Evolutionary conservation across 2,797 vertebrate genomes (phyloP).

Genomic region (Sparus aurata): DNA sequence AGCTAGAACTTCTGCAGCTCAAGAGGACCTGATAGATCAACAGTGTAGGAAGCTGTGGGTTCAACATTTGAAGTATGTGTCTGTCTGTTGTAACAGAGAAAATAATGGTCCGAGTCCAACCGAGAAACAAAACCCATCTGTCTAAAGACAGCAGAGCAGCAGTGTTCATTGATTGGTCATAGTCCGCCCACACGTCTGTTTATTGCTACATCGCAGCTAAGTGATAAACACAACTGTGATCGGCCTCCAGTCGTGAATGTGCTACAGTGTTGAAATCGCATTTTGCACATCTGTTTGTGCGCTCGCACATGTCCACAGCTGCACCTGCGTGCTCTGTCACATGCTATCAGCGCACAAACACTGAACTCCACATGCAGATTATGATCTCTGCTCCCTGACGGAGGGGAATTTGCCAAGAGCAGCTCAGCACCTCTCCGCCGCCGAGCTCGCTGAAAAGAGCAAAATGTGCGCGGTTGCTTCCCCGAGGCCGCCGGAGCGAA

Average conservation of each 20-base stretch:
- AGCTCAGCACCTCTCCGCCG: slow-evolving; percentile 12
- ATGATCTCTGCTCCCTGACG: slow-evolving; percentile 45
- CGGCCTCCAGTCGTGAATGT: background rate
- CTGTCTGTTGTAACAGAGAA: background rate
- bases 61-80: background rate
- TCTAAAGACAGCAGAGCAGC: background rate
- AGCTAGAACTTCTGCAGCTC: background rate
- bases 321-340: slow-evolving; percentile 51
- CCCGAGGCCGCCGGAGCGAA: slow-evolving; percentile 40
- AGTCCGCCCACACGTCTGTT: background rate
- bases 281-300: slow-evolving; percentile 36
- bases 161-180: slow-evolving; percentile 12
- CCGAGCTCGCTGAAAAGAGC: slow-evolving; percentile 19
- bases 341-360: slow-evolving; percentile 16
- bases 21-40: background rate
- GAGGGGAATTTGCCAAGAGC: slow-evolving; percentile 48
- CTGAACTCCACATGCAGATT: slow-evolving; percentile 38
- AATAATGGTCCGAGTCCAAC: background rate
- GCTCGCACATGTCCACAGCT: slow-evolving; percentile 18
- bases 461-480: slow-evolving; percentile 41
- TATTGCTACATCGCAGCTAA: slow-evolving; percentile 3
- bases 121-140: background rate
- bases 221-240: slow-evolving; percentile 31
- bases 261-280: slow-evolving; percentile 13
- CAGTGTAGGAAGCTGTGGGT: background rate